Conservation (phyloP, 1,140 invertebrate genomes). For the Meloidogyne floridensis region DNA sequence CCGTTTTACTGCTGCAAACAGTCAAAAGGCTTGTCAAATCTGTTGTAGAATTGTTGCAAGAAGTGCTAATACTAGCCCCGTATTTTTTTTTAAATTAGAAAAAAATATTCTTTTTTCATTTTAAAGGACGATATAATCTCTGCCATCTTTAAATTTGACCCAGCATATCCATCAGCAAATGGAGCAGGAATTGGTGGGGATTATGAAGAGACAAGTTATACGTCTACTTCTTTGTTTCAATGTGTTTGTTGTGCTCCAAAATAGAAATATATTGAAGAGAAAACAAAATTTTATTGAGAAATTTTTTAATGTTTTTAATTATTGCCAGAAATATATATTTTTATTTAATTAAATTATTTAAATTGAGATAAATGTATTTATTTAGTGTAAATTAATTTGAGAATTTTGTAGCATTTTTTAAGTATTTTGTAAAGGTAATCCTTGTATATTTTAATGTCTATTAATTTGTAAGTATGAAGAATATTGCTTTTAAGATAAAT, state of each 20-base stretch:
- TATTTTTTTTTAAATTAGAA: neutral
- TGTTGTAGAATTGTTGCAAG: conserved; percentile 34
- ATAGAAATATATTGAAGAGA: conserved; percentile 6
- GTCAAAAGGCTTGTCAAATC: conserved; percentile 24
- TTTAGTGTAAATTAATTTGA: no score
- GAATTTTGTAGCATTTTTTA: no score
- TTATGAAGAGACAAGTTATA: neutral
- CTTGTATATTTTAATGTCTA: no score
- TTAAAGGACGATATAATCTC: conserved; percentile 35
- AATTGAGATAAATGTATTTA: no score
- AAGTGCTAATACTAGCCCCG: conserved; percentile 39
- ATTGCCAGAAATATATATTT: no score
- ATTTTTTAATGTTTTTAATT: neutral
- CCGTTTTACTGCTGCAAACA: conserved; percentile 31
- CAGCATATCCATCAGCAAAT: conserved; percentile 27
- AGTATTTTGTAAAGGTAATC: no score
- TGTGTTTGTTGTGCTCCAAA: conserved; percentile 34
- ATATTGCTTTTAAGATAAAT: no score
- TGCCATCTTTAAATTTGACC: conserved; percentile 34
- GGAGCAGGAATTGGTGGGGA: conserved; percentile 30
- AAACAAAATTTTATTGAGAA: no score
- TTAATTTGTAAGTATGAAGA: no score
- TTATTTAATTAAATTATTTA: no score
- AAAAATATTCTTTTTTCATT: neutral
- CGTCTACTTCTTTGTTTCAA: conserved; percentile 20